Evolutionary conservation across 2,113 vertebrate genomes (phyloP).

Genomic region (Amblyornis subalaris): DNA sequence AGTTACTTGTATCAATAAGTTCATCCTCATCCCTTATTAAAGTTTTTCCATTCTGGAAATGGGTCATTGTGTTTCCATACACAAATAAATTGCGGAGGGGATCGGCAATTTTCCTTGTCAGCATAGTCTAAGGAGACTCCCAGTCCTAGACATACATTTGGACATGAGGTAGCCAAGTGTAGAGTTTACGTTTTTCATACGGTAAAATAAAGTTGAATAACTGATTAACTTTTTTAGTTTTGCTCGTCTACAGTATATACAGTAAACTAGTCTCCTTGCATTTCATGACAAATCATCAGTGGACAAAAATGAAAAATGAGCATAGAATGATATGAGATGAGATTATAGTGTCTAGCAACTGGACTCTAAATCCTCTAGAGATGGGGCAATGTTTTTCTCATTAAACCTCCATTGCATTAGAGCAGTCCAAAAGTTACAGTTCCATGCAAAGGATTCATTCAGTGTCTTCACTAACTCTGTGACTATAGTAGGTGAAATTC

Average conservation of each 20-base stretch:
- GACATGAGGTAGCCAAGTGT: constrained; percentile 11
- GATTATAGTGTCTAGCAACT: neutral
- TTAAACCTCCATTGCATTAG: neutral
- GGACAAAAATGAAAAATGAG: neutral
- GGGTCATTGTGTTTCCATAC: neutral
- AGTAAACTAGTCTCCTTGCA: neutral
- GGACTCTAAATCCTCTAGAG: neutral
- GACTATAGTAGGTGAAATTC: neutral
- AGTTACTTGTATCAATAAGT: constrained; percentile 24
- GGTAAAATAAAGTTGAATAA: neutral
- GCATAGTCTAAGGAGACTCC: neutral
- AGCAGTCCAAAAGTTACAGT: neutral
- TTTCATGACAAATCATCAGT: neutral
- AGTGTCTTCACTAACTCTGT: neutral
- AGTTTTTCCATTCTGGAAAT: constrained; percentile 15
- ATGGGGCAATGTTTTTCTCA: neutral
- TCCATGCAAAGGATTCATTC: neutral
- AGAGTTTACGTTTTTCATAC: neutral
- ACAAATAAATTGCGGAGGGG: neutral
- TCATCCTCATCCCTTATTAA: constrained; percentile 10
- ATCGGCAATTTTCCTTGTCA: constrained; percentile 18
- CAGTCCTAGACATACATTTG: constrained; percentile 3
- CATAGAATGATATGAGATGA: neutral
- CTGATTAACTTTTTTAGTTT: constrained; percentile 22
- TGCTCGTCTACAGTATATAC: neutral